Evolutionary conservation across 2,888 invertebrate genomes (phyloP).

Genomic region (Charanyca ferruginea): DNA sequence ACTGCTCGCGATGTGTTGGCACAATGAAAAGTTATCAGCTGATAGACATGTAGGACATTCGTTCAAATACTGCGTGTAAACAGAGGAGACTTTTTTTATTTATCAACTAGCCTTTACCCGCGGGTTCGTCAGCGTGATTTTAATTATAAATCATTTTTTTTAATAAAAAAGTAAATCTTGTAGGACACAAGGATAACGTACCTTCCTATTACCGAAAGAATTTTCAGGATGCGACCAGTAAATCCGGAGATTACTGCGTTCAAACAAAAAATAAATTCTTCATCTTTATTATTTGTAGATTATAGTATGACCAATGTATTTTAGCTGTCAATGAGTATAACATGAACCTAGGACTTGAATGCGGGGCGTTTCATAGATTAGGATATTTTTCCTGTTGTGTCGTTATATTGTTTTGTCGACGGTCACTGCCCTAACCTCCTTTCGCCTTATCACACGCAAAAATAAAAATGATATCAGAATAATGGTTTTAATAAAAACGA

Average conservation of each 20-base stretch:
- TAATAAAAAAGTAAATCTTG: too few relatives aligned
- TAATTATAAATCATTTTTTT: too few relatives aligned
- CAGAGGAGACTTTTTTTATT: slow-evolving; percentile 3
- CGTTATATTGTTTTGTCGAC: slow-evolving; percentile 13
- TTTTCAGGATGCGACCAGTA: too few relatives aligned
- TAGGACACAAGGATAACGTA: too few relatives aligned
- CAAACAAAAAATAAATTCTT: too few relatives aligned
- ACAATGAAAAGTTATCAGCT: slow-evolving; percentile 48
- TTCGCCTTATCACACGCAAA: slow-evolving; percentile 19
- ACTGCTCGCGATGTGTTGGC: slow-evolving; percentile 64
- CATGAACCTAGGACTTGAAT: background rate
- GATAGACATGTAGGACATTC: slow-evolving; percentile 38
- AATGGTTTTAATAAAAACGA: background rate
- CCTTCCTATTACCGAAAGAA: too few relatives aligned
- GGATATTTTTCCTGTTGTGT: slow-evolving; percentile 13
- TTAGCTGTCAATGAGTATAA: slow-evolving; percentile 11
- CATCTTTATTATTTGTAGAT: background rate
- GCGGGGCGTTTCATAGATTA: slow-evolving; percentile 32
- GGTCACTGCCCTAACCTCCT: slow-evolving; percentile 21
- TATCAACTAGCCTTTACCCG: background rate
- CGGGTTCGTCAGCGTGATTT: background rate
- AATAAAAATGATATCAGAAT: slow-evolving; percentile 3
- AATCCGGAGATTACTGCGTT: too few relatives aligned
- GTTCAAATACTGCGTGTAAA: slow-evolving; percentile 8
- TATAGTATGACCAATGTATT: slow-evolving; percentile 18